Conservation (phyloP, 2,888 invertebrate genomes). For the Stictocephala bisonia region DNA sequence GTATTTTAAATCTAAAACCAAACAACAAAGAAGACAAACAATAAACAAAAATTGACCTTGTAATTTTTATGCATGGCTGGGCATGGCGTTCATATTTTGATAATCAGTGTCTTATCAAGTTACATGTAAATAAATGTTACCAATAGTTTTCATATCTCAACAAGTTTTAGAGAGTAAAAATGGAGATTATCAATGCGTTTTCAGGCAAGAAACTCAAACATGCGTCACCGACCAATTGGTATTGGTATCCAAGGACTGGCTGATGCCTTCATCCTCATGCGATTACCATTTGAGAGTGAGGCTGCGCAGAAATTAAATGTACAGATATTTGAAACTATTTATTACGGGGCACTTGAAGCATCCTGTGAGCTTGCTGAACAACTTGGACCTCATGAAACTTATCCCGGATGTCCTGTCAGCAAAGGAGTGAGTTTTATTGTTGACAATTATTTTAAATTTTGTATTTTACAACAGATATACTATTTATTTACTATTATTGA, state of each 20-base stretch:
- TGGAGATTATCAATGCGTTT: neutral
- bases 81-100: no score
- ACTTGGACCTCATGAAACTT: slow-evolving; percentile 90
- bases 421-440: slow-evolving; percentile 75
- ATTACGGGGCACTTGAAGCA: slow-evolving; percentile 96
- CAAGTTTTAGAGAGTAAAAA: neutral
- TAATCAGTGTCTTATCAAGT: no score
- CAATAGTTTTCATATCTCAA: no score
- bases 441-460: neutral
- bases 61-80: no score
- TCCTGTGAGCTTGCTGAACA: slow-evolving; percentile 93
- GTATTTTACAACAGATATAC: neutral
- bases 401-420: slow-evolving; percentile 91
- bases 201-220: slow-evolving; percentile 75
- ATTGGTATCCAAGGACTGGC: slow-evolving; percentile 98
- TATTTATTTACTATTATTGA: no score
- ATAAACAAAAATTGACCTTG: no score
- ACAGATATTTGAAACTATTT: slow-evolving; percentile 98
- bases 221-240: slow-evolving; percentile 85
- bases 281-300: slow-evolving; percentile 91
- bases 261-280: slow-evolving; percentile 94
- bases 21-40: no score
- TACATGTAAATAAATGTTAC: no score
- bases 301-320: slow-evolving; percentile 88
- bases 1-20: no score